Percentiles rank a stretch among this genome's conserved stretches.
Conservation (phyloP, 53 echinoderm and acorn worm species). For the Apostichopus leukothele region DNA sequence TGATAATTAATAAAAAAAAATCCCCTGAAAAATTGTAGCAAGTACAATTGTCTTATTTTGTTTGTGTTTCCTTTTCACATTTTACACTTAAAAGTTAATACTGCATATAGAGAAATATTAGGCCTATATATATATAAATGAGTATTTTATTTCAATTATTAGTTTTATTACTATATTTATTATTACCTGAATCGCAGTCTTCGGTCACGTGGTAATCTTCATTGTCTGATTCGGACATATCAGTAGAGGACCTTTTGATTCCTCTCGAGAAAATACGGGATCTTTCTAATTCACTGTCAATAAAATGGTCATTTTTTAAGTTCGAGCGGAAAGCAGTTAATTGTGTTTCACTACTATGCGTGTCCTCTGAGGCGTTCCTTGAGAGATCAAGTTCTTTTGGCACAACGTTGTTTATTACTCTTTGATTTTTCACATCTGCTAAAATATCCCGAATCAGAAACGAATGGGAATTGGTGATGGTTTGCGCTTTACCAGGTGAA, state of each 20-base stretch:
- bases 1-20: too few species aligned
- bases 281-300: conserved; percentile 4
- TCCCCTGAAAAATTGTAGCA: too few species aligned
- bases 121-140: neutral
- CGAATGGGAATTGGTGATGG: conserved; percentile 59
- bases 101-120: neutral
- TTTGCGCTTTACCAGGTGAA: neutral
- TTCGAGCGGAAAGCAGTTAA: conserved; percentile 10
- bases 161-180: neutral
- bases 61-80: too few species aligned
- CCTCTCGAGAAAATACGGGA: conserved; percentile 26
- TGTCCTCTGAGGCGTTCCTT: neutral
- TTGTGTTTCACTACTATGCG: neutral
- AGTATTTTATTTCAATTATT: neutral
- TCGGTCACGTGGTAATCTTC: conserved; percentile 26
- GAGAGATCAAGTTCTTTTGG: neutral
- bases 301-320: conserved; percentile 39
- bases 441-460: conserved; percentile 81
- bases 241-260: conserved; percentile 11
- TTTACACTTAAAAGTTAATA: too few species aligned
- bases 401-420: neutral
- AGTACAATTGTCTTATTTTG: too few species aligned
- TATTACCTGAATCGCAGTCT: conserved; percentile 25
- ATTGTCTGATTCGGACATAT: conserved; percentile 23
- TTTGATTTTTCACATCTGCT: conserved; percentile 50